Conservation (phyloP, 1,140 invertebrate species). For the Scylla paramamosain region DNA sequence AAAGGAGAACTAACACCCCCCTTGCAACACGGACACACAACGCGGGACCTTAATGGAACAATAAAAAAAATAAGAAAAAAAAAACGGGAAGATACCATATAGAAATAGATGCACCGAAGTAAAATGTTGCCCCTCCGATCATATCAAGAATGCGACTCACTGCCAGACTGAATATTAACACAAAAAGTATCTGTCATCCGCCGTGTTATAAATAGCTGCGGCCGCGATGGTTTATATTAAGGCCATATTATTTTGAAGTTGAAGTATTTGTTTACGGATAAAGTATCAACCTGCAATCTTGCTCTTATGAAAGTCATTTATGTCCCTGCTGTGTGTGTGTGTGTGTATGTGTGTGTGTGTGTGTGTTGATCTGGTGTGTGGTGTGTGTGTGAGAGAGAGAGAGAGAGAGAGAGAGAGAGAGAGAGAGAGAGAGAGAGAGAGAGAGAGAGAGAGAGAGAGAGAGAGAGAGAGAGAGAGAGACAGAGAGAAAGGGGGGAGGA, state of each 20-base stretch:
- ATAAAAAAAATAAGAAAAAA: background rate
- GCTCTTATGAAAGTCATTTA: background rate
- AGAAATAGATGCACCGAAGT: background rate
- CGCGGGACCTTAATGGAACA: too few relatives aligned
- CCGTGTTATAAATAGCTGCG: constrained; percentile 10
- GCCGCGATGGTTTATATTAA: background rate
- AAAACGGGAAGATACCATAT: background rate
- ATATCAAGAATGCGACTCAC: background rate
- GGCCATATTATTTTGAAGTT: background rate
- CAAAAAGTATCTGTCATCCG: background rate
- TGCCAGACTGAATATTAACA: constrained; percentile 13
- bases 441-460: too few relatives aligned
- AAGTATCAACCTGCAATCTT: background rate
- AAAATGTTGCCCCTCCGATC: too few relatives aligned
- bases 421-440: too few relatives aligned
- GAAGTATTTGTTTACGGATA: constrained; percentile 15
- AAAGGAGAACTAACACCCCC: too few relatives aligned
- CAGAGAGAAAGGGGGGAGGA: too few relatives aligned
- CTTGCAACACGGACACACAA: too few relatives aligned
- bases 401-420: too few relatives aligned
- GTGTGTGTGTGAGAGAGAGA: background rate
- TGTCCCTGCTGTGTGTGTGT: constrained; percentile 28
- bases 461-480: too few relatives aligned
- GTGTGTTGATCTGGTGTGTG: background rate
- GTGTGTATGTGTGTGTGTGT: constrained; percentile 40